These are phyloP conservation scores for Rhyacophila evoluta DNA, from an alignment of 2,888 invertebrate genomes.

Conservation along the genomic window DNA sequence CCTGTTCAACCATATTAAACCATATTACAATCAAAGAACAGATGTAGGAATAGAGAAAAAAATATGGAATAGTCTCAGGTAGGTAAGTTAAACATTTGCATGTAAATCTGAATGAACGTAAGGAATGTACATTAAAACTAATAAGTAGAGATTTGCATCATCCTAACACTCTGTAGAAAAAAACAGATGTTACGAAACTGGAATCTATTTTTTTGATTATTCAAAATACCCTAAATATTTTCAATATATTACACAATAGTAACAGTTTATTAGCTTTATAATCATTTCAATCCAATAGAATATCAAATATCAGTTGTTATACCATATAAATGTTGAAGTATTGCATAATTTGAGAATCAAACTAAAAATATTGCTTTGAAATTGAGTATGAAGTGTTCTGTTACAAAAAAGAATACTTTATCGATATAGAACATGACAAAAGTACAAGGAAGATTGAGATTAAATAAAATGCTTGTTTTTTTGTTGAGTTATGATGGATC, in stretches of 20 bases:
- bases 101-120: conserved; percentile 34
- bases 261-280: neutral
- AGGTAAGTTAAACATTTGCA: conserved; percentile 39
- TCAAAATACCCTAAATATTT: neutral
- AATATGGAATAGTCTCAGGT: conserved; percentile 47
- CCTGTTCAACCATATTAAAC: neutral
- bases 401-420: no score
- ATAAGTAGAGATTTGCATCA: neutral
- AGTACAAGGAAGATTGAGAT: no score
- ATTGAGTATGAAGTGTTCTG: no score
- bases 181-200: neutral
- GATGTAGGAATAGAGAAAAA: conserved; percentile 30
- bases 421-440: no score
- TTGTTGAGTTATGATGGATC: no score
- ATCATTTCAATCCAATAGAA: no score
- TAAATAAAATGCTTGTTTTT: no score
- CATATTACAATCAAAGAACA: neutral
- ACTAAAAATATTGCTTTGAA: no score
- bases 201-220: neutral
- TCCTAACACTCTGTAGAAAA: neutral
- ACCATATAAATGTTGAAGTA: no score
- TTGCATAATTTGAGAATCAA: no score
- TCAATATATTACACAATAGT: neutral
- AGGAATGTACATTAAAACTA: conserved; percentile 42
- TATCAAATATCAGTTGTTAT: no score